phyloP scores from a whole-genome alignment of 2,797 vertebrate species.

The Kryptolebias ocellatus region DNA sequence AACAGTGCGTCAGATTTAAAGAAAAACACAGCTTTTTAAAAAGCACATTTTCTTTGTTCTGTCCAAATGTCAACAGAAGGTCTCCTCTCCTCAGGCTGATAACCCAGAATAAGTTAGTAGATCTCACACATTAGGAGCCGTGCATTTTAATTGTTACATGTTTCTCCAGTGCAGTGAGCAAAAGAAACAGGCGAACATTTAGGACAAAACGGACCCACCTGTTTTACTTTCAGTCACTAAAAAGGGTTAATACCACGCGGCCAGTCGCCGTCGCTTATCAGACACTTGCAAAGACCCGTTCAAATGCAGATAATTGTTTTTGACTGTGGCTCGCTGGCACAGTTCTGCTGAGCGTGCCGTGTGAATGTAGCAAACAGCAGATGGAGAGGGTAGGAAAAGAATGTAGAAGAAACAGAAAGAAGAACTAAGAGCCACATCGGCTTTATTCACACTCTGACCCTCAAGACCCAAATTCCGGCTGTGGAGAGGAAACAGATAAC shows the following conservation, averaged over 20 bases:
- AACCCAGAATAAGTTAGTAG: conserved; percentile 14
- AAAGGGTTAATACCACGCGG: neutral
- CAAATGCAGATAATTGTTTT: conserved; percentile 25
- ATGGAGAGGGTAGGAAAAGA: conserved; percentile 22
- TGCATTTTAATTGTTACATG: conserved; percentile 32
- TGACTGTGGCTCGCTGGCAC: conserved; percentile 9
- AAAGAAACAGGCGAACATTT: conserved; percentile 17
- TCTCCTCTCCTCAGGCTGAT: conserved; percentile 35
- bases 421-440: conserved; percentile 13
- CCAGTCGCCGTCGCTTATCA: conserved; percentile 1
- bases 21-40: conserved; percentile 18
- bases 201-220: neutral
- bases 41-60: conserved; percentile 67
- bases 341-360: conserved; percentile 2
- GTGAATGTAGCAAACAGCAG: conserved; percentile 36
- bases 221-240: conserved; percentile 6
- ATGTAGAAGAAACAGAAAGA: conserved; percentile 30
- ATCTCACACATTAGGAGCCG: conserved; percentile 12
- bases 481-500: conserved; percentile 9
- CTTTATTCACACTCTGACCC: conserved; percentile 15
- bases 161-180: conserved; percentile 30
- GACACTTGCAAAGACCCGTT: conserved; percentile 6
- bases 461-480: conserved; percentile 14
- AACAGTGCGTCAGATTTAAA: conserved; percentile 14
- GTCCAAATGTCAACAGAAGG: conserved; percentile 57